Percentiles rank a stretch among this genome's conserved stretches.
Evolutionary conservation across 2,113 vertebrate genomes (phyloP).

Genomic region (Zeus faber): DNA sequence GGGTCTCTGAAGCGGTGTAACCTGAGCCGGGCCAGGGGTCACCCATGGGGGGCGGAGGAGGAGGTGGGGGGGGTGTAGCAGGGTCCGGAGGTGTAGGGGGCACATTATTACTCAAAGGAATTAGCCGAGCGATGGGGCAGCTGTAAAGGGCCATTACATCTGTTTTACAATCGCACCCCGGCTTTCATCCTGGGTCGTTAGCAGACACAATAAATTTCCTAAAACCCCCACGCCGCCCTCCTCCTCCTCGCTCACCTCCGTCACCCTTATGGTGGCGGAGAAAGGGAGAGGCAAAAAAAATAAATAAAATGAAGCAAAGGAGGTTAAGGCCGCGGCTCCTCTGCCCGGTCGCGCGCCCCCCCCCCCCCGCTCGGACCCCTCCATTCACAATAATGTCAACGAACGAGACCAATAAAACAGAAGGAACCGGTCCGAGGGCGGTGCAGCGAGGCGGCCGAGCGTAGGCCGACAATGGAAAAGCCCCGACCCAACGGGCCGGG

Average conservation of each 20-base stretch:
- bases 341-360: not conserved
- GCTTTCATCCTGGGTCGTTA: constrained; percentile 76
- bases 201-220: constrained; percentile 75
- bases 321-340: too few species aligned
- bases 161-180: constrained; percentile 74
- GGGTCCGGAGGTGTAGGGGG: constrained; percentile 14
- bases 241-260: constrained; percentile 57
- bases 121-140: constrained; percentile 75
- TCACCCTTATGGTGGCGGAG: constrained; percentile 26
- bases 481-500: constrained; percentile 69
- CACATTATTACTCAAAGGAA: constrained; percentile 75
- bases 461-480: constrained; percentile 70
- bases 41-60: constrained; percentile 42
- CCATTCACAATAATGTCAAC: not conserved
- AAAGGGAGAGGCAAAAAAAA: constrained; percentile 19
- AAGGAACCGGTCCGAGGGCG: too few species aligned
- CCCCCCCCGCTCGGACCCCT: not conserved
- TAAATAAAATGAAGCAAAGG: too few species aligned
- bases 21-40: constrained; percentile 55
- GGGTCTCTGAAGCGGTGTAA: constrained; percentile 62
- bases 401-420: not conserved
- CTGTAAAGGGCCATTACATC: constrained; percentile 79
- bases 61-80: constrained; percentile 1
- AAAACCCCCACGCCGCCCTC: too few species aligned
- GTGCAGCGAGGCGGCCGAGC: constrained; percentile 44